Evolutionary conservation across 2,888 invertebrate genomes (phyloP).

Genomic region (Caenorhabditis sp.): DNA sequence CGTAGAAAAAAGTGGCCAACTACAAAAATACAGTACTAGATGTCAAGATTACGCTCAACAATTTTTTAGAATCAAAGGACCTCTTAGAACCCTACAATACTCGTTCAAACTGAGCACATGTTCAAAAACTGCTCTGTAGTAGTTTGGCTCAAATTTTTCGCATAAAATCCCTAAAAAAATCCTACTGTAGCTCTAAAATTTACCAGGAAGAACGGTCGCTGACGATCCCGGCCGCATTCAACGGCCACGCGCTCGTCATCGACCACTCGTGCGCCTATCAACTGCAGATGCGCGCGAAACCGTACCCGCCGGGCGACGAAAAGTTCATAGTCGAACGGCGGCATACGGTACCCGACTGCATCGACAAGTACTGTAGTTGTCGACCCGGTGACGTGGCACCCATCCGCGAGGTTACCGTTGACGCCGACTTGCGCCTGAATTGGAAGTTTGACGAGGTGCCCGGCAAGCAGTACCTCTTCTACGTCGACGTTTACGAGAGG

Average conservation of each 20-base stretch:
- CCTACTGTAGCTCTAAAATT: neutral
- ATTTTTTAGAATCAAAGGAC: too few relatives aligned
- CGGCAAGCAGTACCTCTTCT: constrained; percentile 31
- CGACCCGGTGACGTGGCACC: constrained; percentile 39
- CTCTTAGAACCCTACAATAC: too few relatives aligned
- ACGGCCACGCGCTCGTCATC: constrained; percentile 56
- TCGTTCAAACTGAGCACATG: too few relatives aligned
- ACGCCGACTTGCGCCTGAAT: constrained; percentile 20
- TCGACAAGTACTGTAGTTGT: constrained; percentile 69
- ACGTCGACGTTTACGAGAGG: constrained; percentile 53
- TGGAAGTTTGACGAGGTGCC: constrained; percentile 37
- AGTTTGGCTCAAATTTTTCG: too few relatives aligned
- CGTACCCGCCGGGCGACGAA: constrained; percentile 67
- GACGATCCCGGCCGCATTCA: constrained; percentile 59
- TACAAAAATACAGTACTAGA: too few relatives aligned
- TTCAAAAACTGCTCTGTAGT: too few relatives aligned
- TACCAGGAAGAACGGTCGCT: constrained; percentile 62
- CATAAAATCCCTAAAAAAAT: neutral
- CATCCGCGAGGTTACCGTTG: constrained; percentile 10
- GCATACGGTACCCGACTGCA: constrained; percentile 68
- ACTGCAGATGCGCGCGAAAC: constrained; percentile 67
- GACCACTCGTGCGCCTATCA: constrained; percentile 63
- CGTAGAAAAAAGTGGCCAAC: too few relatives aligned
- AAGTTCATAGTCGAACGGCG: constrained; percentile 47
- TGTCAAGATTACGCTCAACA: too few relatives aligned